These are phyloP conservation scores for Halictus ligatus DNA, from an alignment of 2,888 invertebrate genomes.

Conservation along the genomic window DNA sequence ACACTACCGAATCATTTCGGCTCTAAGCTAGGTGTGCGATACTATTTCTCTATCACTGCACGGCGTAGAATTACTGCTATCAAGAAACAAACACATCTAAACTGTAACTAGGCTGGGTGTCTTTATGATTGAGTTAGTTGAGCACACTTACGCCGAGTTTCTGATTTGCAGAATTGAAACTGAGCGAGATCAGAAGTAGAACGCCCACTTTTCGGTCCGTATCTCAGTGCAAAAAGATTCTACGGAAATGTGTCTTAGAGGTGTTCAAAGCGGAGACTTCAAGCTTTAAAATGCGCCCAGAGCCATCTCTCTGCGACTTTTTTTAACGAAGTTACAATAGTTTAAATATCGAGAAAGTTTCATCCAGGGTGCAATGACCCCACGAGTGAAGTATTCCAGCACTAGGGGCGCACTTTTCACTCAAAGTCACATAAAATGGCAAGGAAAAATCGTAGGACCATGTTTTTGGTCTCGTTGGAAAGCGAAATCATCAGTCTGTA, in stretches of 20 bases:
- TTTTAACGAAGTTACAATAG: not conserved
- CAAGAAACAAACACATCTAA: not conserved
- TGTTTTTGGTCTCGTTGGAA: too few species aligned
- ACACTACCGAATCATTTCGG: not conserved
- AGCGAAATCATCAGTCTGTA: too few species aligned
- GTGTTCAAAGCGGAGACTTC: not conserved
- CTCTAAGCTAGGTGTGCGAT: not conserved
- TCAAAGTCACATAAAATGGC: not conserved
- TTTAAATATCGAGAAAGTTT: not conserved
- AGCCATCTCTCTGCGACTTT: not conserved
- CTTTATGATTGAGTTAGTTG: too few species aligned
- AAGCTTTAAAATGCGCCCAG: not conserved
- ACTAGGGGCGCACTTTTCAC: not conserved
- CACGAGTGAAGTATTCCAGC: not conserved
- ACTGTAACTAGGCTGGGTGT: not conserved
- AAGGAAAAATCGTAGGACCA: too few species aligned
- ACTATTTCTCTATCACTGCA: not conserved
- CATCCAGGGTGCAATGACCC: not conserved
- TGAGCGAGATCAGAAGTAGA: too few species aligned
- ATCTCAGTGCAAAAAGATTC: not conserved
- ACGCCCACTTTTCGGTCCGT: not conserved
- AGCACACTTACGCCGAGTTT: too few species aligned
- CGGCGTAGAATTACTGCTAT: not conserved
- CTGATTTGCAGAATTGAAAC: too few species aligned
- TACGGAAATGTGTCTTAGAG: not conserved